phyloP scores from a whole-genome alignment of 2,797 vertebrate species.

The Myripristis jacobus region DNA sequence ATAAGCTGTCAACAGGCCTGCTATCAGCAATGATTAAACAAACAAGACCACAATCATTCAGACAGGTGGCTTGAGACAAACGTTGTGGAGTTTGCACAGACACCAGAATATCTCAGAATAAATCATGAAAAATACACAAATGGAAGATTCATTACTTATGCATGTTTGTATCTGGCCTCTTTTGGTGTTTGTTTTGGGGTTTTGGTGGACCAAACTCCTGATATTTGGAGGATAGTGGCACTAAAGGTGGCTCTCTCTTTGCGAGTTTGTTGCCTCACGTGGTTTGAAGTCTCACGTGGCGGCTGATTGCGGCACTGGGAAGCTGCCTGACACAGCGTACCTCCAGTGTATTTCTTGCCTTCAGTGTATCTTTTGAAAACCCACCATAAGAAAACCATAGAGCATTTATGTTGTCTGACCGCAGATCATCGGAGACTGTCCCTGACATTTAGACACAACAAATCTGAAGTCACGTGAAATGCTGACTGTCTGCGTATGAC shows the following conservation, averaged over 20 bases:
- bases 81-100: slow-evolving; percentile 71
- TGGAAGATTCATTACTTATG: slow-evolving; percentile 55
- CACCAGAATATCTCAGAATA: slow-evolving; percentile 70
- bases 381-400: slow-evolving; percentile 46
- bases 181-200: slow-evolving; percentile 65
- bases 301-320: slow-evolving; percentile 32
- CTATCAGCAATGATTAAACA: slow-evolving; percentile 22
- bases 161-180: slow-evolving; percentile 49
- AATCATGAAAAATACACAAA: slow-evolving; percentile 57
- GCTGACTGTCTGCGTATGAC: slow-evolving; percentile 38
- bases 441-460: slow-evolving; percentile 68
- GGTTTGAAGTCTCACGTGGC: slow-evolving; percentile 49
- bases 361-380: slow-evolving; percentile 51
- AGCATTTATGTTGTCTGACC: slow-evolving; percentile 56
- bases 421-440: slow-evolving; percentile 50
- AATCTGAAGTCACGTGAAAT: slow-evolving; percentile 36
- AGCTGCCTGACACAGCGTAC: slow-evolving; percentile 39
- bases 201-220: slow-evolving; percentile 49
- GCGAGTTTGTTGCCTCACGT: slow-evolving; percentile 47
- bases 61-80: slow-evolving; percentile 30
- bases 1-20: slow-evolving; percentile 16
- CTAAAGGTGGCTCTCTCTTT: slow-evolving; percentile 59
- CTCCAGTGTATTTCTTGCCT: slow-evolving; percentile 46
- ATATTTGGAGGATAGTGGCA: slow-evolving; percentile 57
- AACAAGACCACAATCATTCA: slow-evolving; percentile 23